These are phyloP conservation scores for Apolygus lucorum DNA, from an alignment of 1,140 invertebrate species.

Conservation along the genomic window DNA sequence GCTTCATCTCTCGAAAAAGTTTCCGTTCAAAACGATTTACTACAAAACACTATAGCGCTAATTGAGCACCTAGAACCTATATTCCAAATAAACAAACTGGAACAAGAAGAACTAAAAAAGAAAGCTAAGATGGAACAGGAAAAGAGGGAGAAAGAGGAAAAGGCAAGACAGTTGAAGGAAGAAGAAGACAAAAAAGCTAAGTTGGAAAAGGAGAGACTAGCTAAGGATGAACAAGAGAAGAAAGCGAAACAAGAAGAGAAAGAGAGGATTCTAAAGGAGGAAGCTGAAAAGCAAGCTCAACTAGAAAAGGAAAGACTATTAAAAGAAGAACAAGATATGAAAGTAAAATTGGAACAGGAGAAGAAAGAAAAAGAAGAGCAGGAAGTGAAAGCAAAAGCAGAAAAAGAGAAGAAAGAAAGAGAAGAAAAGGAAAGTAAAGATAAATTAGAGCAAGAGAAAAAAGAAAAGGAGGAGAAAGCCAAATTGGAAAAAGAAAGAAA, in stretches of 20 bases:
- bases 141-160: constrained; percentile 1
- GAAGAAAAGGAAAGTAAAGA: not conserved
- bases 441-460: not conserved
- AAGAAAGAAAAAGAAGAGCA: not conserved
- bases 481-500: not conserved
- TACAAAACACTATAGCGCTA: not conserved
- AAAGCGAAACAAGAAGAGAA: not conserved
- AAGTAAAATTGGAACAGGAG: not conserved
- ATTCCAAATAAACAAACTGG: not conserved
- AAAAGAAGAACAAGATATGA: not conserved
- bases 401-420: constrained; percentile 5
- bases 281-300: not conserved
- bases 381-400: constrained; percentile 2
- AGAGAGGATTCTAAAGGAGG: not conserved
- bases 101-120: not conserved
- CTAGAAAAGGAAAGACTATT: not conserved
- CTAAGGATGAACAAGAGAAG: constrained; percentile 9
- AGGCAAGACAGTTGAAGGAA: not conserved
- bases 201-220: not conserved
- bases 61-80: not conserved
- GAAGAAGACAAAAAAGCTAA: constrained; percentile 1
- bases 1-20: not conserved
- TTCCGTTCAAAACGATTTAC: not conserved
- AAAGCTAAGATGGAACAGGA: constrained; percentile 33
- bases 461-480: not conserved